Conservation (phyloP, 1,140 invertebrate genomes). For the Trichoplusia ni region DNA sequence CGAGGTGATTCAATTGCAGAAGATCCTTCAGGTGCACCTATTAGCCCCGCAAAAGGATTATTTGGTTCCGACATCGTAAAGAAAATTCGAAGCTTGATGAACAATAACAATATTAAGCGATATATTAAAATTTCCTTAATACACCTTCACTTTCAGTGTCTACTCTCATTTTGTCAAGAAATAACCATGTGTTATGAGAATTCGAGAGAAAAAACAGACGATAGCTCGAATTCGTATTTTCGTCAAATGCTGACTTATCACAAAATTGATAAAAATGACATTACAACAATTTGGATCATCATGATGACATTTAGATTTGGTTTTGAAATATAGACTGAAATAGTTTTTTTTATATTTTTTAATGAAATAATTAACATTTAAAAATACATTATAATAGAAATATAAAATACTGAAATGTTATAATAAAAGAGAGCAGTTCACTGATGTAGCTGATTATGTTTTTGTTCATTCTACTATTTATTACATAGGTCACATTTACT, state of each 20-base stretch:
- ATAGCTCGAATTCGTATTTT: conserved; percentile 6
- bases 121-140: conserved; percentile 13
- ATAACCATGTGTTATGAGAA: not conserved
- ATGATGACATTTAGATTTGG: conserved; percentile 25
- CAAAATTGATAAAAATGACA: conserved; percentile 49
- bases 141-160: conserved; percentile 15
- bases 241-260: conserved; percentile 45
- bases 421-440: no score
- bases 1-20: conserved; percentile 44
- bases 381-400: no score
- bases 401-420: no score
- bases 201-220: not conserved
- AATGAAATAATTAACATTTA: not conserved
- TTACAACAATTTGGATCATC: conserved; percentile 26
- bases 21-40: conserved; percentile 59
- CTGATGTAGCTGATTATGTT: no score
- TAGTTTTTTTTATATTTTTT: not conserved
- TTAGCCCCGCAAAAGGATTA: conserved; percentile 73
- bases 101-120: not conserved
- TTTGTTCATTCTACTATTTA: no score
- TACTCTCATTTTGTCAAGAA: conserved; percentile 4
- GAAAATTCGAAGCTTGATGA: conserved; percentile 17
- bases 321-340: conserved; percentile 4
- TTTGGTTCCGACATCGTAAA: conserved; percentile 68
- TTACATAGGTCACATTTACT: no score